Evolutionary conservation across 2,888 invertebrate genomes (phyloP).

Genomic region (Ichneumoninae sp.): DNA sequence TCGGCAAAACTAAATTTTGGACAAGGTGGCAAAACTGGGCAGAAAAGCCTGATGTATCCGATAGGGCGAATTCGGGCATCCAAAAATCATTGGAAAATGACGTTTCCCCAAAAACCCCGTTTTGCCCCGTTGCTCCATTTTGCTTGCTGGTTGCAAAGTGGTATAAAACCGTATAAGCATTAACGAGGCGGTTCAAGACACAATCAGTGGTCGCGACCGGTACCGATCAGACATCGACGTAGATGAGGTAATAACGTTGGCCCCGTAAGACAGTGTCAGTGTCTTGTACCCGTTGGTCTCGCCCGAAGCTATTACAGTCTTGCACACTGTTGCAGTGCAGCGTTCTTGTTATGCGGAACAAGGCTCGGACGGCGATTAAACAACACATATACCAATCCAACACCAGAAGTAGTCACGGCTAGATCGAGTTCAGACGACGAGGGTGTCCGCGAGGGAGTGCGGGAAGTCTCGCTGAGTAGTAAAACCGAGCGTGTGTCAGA

Average conservation of each 20-base stretch:
- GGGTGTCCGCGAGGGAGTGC: not conserved
- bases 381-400: conserved; percentile 35
- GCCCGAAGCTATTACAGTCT: not conserved
- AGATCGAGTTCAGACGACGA: conserved; percentile 28
- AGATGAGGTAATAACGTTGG: conserved; percentile 18
- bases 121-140: too few relatives aligned
- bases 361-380: conserved; percentile 40
- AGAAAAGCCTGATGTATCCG: too few relatives aligned
- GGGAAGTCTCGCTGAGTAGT: conserved; percentile 25
- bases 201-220: conserved; percentile 22
- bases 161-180: not conserved
- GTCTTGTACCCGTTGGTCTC: not conserved
- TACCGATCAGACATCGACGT: conserved; percentile 18
- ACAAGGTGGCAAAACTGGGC: too few relatives aligned
- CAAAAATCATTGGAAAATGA: too few relatives aligned
- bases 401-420: conserved; percentile 6
- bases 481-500: conserved; percentile 54
- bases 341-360: conserved; percentile 16
- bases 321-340: not conserved
- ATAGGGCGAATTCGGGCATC: too few relatives aligned
- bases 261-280: not conserved
- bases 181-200: not conserved
- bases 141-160: not conserved
- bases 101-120: too few relatives aligned
- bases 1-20: too few relatives aligned